Base-by-base conservation (phyloP, 2,113 vertebrate species). In the Tretioscincus oriximinensis region DNA sequence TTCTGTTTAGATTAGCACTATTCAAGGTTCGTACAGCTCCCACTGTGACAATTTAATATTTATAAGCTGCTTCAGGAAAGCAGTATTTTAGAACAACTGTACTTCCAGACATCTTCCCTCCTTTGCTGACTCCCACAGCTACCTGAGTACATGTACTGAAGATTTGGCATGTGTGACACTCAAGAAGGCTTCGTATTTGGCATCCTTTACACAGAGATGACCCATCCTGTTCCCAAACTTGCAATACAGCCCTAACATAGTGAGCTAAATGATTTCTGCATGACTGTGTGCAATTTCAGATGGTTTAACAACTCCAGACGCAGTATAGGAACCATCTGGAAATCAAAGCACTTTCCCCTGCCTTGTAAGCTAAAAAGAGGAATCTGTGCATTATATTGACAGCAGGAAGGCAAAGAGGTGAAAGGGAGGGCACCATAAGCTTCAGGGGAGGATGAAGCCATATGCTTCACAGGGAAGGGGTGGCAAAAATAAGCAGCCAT, bases 121-220 rank as follows among this genome's bases (percentile, higher is more conserved):
- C 5, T 9, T 71, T 49, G 26, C 9, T 3, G 10, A 18, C 11
- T 72, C 45, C 41, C 47, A 51, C 1, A 26, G 24, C 11, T 14
- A 6, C 21, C 12, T 35, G 16, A 18, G 14, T 58, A 18, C 54
- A 18, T 4, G 54, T 18, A 58, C 35, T 41, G 54, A 16, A 14
- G 14, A 18, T 14, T 18, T 9, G 49, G 49, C 54, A 14, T 9
- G 18, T 31, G 72, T 1, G 3, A 9, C n/a, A 31, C 20, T 49
- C 49, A 73, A 26, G 76, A 41, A 3, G 81, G 63, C 4, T 20
- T 64, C 47, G 0, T 0, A 84, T 78, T 18, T 67, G 45, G 41
- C 28, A 81, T 76, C 78, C 80, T 5, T 10, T 24, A 64, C 77
- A 74, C 1, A 76, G 63, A 87, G 86, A 86, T 1, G 71, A 51